A percentile compares a stretch with the other conserved stretches of the same genome.
Conservation (phyloP, 2,113 vertebrate species). For the Arvicanthis niloticus region DNA sequence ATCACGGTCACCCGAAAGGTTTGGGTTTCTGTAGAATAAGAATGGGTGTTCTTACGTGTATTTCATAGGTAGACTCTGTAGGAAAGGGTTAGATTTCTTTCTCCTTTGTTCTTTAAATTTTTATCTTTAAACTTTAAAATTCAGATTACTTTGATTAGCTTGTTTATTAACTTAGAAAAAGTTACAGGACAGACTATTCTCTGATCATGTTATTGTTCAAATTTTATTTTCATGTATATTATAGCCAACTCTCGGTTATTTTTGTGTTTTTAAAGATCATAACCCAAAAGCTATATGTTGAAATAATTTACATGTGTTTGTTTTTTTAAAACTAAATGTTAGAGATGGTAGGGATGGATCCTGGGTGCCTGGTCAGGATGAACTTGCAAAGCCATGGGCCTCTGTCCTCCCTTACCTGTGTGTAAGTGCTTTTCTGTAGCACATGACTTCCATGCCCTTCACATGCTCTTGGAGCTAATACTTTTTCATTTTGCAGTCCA, state of each 20-base stretch:
- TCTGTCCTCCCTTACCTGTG: conserved; percentile 63
- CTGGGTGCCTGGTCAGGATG: conserved; percentile 32
- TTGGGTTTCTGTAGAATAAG: conserved; percentile 99
- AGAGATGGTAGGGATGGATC: conserved; percentile 45
- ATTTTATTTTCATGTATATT: conserved; percentile 62
- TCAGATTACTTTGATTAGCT: conserved; percentile 43
- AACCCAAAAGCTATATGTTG: conserved; percentile 53
- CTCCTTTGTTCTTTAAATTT: conserved; percentile 56
- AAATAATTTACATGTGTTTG: conserved; percentile 59
- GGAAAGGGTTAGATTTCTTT: conserved; percentile 62
- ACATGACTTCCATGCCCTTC: conserved; percentile 29
- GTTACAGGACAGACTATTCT: conserved; percentile 30
- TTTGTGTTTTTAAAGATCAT: conserved; percentile 60
- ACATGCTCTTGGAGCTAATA: conserved; percentile 48
- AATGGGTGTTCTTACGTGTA: conserved; percentile 89
- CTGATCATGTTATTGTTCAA: conserved; percentile 59
- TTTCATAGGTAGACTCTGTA: conserved; percentile 59
- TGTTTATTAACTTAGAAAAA: conserved; percentile 32
- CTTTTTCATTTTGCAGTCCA: conserved; percentile 42
- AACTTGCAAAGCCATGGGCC: conserved; percentile 9
- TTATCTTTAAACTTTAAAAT: conserved; percentile 63
- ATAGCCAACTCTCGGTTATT: conserved; percentile 81
- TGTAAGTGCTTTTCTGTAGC: conserved; percentile 41
- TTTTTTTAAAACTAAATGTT: conserved; percentile 59
- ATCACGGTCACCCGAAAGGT: conserved; percentile 99